Percentiles rank a stretch among this genome's conserved stretches.
These are phyloP conservation scores for Ictalurus furcatus DNA, from an alignment of 2,113 vertebrate genomes.

Conservation along the genomic window DNA sequence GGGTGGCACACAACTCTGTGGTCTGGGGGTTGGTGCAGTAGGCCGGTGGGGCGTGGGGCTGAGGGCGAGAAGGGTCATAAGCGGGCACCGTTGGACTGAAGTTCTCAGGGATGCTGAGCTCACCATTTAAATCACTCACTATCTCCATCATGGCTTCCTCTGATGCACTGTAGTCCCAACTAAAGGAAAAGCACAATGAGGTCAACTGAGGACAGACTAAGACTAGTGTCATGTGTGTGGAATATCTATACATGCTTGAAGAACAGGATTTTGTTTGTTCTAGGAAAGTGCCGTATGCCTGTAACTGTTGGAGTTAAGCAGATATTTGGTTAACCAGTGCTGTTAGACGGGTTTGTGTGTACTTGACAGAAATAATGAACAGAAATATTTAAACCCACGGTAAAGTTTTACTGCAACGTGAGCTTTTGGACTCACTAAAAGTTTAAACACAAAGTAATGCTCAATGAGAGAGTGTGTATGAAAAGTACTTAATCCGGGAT, in stretches of 20 bases:
- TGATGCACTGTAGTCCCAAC: slow-evolving; percentile 91
- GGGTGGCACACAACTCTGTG: slow-evolving; percentile 87
- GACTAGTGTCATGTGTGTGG: background rate
- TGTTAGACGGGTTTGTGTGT: too few species aligned
- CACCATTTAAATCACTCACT: slow-evolving; percentile 79
- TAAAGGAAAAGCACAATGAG: slow-evolving; percentile 55
- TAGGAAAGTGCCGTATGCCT: background rate
- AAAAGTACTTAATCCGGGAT: background rate
- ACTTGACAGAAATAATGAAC: too few species aligned
- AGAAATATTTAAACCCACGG: too few species aligned
- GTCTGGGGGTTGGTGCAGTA: slow-evolving; percentile 89
- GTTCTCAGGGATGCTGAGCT: slow-evolving; percentile 86
- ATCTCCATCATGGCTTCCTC: slow-evolving; percentile 84
- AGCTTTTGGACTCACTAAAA: too few species aligned
- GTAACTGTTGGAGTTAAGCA: background rate
- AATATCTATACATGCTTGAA: background rate
- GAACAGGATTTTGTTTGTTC: background rate
- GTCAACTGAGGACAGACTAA: background rate
- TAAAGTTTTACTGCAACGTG: too few species aligned
- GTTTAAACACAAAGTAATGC: too few species aligned
- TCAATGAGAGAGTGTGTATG: background rate
- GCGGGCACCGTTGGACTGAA: slow-evolving; percentile 81
- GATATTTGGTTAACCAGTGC: background rate
- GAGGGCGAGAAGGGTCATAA: slow-evolving; percentile 81
- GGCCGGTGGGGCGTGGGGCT: slow-evolving; percentile 68